phyloP scores from a whole-genome alignment of 2,888 invertebrate species.

The Hetaerina titia region DNA sequence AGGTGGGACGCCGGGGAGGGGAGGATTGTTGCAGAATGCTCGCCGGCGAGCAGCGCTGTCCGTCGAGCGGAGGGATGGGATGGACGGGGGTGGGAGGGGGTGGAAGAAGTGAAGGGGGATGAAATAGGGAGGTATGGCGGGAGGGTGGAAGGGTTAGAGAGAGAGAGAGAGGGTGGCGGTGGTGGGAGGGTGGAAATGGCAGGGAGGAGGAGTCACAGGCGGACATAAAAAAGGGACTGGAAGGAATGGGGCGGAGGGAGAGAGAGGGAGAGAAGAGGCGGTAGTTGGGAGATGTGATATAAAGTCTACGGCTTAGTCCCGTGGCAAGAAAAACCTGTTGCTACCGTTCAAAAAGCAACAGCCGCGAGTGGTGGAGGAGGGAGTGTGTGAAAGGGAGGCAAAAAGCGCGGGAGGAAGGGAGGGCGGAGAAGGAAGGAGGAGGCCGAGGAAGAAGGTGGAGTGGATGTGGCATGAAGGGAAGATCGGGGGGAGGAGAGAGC shows the following conservation, averaged over 20 bases:
- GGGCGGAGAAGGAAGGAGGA: background rate
- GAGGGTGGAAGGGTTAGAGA: background rate
- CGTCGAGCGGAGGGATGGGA: constrained; percentile 28
- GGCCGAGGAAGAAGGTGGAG: background rate
- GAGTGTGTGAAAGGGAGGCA: background rate
- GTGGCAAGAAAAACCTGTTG: constrained; percentile 67
- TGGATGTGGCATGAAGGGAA: background rate
- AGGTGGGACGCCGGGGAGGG: background rate
- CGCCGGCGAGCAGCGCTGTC: constrained; percentile 3
- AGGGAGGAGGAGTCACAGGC: background rate
- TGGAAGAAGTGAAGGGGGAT: background rate
- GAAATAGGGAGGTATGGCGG: background rate
- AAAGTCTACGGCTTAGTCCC: constrained; percentile 66
- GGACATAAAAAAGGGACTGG: background rate
- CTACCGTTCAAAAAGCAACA: constrained; percentile 65
- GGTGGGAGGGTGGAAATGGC: background rate
- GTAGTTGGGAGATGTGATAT: constrained; percentile 63
- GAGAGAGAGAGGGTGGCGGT: background rate
- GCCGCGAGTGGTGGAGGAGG: constrained; percentile 36
- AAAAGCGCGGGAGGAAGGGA: background rate
- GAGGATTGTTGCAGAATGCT: background rate
- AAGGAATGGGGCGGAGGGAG: background rate
- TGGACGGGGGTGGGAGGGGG: background rate
- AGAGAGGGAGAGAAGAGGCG: constrained; percentile 21
- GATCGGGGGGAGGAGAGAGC: background rate